Percentiles rank a stretch among this genome's conserved stretches.
Conservation (phyloP, 2,888 invertebrate genomes). For the Magallana nippona region DNA sequence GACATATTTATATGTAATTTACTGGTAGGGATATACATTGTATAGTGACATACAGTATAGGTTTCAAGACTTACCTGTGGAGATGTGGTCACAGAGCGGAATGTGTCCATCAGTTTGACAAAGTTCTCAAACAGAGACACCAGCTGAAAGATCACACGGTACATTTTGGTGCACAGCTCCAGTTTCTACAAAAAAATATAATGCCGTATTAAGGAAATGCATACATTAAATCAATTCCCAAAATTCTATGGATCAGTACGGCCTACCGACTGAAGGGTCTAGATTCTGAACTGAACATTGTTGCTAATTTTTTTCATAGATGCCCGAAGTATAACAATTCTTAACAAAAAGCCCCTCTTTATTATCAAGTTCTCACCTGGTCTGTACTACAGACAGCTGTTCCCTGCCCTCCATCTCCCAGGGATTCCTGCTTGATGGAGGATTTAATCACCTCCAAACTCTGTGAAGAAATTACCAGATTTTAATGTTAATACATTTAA, state of each 20-base stretch:
- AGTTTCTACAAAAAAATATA: conserved; percentile 83
- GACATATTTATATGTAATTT: too few relatives aligned
- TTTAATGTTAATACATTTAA: not conserved
- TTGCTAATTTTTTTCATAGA: too few relatives aligned
- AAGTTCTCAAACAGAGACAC: conserved; percentile 89
- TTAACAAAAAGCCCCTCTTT: too few relatives aligned
- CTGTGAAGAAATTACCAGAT: conserved; percentile 58
- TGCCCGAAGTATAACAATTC: too few relatives aligned
- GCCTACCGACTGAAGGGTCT: too few relatives aligned
- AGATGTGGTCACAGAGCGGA: conserved; percentile 62
- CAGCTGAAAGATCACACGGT: conserved; percentile 95
- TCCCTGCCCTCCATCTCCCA: conserved; percentile 87
- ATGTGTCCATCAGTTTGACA: conserved; percentile 80
- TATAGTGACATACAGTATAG: too few relatives aligned
- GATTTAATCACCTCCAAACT: conserved; percentile 87
- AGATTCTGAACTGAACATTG: too few relatives aligned
- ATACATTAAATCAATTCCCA: not conserved
- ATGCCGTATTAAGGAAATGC: not conserved
- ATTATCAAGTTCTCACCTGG: conserved; percentile 34
- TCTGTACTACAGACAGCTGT: conserved; percentile 82
- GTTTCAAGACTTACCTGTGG: conserved; percentile 64
- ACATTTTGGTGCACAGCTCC: conserved; percentile 92
- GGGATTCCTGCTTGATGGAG: conserved; percentile 87
- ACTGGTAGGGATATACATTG: too few relatives aligned
- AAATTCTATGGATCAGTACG: too few relatives aligned